These are phyloP conservation scores for Aleiodes alternator DNA, from an alignment of 2,888 invertebrate genomes.

Conservation along the genomic window DNA sequence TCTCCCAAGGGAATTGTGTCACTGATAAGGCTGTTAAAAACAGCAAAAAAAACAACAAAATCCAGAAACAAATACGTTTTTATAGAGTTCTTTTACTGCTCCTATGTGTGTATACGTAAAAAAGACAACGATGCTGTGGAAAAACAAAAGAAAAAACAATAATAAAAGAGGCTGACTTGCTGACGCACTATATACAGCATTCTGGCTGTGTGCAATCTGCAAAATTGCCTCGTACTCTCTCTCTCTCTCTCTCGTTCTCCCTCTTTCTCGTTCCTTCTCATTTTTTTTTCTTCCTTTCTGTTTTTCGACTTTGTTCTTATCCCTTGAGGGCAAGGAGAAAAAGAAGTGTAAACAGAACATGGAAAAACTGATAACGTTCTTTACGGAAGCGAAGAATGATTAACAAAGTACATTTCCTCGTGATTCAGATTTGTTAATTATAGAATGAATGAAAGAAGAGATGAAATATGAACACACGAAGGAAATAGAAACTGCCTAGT, in stretches of 20 bases:
- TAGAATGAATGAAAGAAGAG: no score
- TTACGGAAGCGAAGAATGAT: constrained; percentile 14
- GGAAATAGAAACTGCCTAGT: background rate
- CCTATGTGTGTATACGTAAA: background rate
- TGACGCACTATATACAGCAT: constrained; percentile 42
- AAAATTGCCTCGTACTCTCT: constrained; percentile 51
- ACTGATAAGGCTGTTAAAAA: constrained; percentile 11
- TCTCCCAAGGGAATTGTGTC: constrained; percentile 7
- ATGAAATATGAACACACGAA: background rate
- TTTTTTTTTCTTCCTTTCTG: background rate
- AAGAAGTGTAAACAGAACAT: background rate
- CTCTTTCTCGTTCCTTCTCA: background rate
- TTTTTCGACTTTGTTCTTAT: constrained; percentile 27
- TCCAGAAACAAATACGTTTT: constrained; percentile 17
- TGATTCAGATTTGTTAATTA: background rate
- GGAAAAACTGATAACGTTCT: background rate
- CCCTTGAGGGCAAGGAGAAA: constrained; percentile 39
- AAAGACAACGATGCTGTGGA: constrained; percentile 18
- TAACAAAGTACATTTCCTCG: constrained; percentile 26
- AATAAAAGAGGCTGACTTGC: constrained; percentile 34
- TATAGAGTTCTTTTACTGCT: background rate
- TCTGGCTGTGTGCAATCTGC: constrained; percentile 54
- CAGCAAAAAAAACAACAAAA: constrained; percentile 4
- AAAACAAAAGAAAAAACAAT: constrained; percentile 23
- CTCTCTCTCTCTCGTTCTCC: background rate